phyloP scores from a whole-genome alignment of 2,888 invertebrate genomes.

The Spodoptera littoralis region DNA sequence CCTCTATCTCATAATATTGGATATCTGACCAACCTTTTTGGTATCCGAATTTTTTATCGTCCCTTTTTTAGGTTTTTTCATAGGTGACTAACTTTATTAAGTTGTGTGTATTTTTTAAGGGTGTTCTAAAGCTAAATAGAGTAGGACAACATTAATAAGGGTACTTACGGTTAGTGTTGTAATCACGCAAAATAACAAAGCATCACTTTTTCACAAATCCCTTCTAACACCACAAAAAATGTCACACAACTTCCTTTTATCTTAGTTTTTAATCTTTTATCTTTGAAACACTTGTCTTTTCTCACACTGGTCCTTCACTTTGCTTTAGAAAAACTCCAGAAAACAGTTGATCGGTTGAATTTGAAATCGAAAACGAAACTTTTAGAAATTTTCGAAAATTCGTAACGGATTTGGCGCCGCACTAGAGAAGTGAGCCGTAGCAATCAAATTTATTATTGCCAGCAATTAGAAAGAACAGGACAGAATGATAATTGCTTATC shows the following conservation, averaged over 20 bases:
- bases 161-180: conserved; percentile 77
- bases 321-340: conserved; percentile 24
- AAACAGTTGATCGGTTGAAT: conserved; percentile 47
- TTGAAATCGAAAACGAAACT: conserved; percentile 45
- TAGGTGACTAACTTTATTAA: background rate
- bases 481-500: conserved; percentile 78
- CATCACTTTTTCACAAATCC: conserved; percentile 82
- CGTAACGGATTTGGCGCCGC: conserved; percentile 54
- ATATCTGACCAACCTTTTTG: background rate
- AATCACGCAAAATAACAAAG: conserved; percentile 74
- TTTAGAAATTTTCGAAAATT: conserved; percentile 51
- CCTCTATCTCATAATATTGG: background rate
- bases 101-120: background rate
- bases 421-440: conserved; percentile 59
- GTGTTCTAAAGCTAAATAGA: background rate
- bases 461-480: conserved; percentile 80
- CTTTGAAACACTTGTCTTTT: conserved; percentile 58
- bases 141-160: conserved; percentile 3
- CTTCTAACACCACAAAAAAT: conserved; percentile 66
- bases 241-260: conserved; percentile 67
- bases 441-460: conserved; percentile 72
- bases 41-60: background rate
- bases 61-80: background rate
- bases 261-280: conserved; percentile 40
- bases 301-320: conserved; percentile 60